phyloP scores from a whole-genome alignment of 2,797 vertebrate species.

The Alectoris magna region DNA sequence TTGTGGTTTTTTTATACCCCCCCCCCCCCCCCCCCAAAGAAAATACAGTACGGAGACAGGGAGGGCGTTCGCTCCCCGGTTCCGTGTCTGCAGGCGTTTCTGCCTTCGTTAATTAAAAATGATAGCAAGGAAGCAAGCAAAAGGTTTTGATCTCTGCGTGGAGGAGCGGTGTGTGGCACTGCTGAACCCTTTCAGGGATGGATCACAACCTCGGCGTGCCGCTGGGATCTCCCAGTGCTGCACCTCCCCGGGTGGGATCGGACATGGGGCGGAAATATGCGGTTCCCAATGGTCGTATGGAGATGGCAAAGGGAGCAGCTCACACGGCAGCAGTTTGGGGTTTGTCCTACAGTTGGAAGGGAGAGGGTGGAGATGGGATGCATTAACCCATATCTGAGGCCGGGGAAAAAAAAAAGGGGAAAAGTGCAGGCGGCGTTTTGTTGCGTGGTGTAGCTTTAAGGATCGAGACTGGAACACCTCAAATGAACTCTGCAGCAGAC shows the following conservation, averaged over 20 bases:
- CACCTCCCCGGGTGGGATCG: not conserved
- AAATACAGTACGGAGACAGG: not conserved
- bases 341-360: not conserved
- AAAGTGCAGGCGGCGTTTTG: not conserved
- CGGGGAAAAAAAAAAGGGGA: not conserved
- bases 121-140: conserved; percentile 24
- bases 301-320: not conserved
- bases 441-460: conserved; percentile 75
- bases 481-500: conserved; percentile 82
- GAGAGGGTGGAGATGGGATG: not conserved
- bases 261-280: not conserved
- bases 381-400: not conserved
- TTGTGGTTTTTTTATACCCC: too few relatives aligned
- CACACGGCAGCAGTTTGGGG: not conserved
- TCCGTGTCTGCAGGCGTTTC: conserved; percentile 42
- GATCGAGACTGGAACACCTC: conserved; percentile 79
- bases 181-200: not conserved
- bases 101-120: conserved; percentile 74
- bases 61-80: not conserved
- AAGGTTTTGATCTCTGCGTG: conserved; percentile 52
- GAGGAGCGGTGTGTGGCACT: not conserved
- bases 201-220: not conserved
- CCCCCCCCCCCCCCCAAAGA: not conserved
- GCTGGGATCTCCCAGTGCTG: not conserved
- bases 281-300: not conserved